A percentile compares a stretch with the other conserved stretches of the same genome.
Conservation (phyloP, 2,888 invertebrate species). For the Macrosoma leucophasiata region DNA sequence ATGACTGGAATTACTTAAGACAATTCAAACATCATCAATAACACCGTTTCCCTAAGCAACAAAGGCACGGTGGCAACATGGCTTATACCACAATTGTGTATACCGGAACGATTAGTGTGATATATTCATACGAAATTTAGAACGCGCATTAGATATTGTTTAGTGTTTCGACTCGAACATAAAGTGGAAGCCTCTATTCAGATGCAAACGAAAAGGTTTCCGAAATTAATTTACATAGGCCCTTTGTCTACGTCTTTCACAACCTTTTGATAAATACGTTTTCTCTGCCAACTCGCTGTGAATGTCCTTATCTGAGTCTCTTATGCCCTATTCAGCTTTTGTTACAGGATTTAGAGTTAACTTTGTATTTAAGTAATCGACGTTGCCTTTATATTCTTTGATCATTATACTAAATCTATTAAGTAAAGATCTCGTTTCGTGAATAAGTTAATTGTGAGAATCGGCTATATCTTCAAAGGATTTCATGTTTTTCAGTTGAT, state of each 20-base stretch:
- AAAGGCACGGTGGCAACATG: constrained; percentile 9
- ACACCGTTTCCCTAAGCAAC: constrained; percentile 20
- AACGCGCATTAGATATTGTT: constrained; percentile 34
- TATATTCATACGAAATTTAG: constrained; percentile 43
- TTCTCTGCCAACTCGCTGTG: constrained; percentile 34
- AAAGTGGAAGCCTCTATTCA: constrained; percentile 42
- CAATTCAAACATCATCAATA: constrained; percentile 6
- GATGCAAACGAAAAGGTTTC: constrained; percentile 51
- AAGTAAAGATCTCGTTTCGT: no score
- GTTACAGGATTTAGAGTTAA: constrained; percentile 45
- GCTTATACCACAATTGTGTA: constrained; percentile 17
- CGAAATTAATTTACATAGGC: constrained; percentile 64
- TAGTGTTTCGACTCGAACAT: constrained; percentile 38
- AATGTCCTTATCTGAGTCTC: constrained; percentile 37
- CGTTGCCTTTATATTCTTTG: constrained; percentile 32
- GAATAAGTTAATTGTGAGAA: no score
- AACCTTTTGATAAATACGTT: constrained; percentile 53
- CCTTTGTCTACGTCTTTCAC: constrained; percentile 47
- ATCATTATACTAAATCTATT: constrained; percentile 32
- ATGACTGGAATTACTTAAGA: no score
- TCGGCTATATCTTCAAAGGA: no score
- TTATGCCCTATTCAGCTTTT: constrained; percentile 46
- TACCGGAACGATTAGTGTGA: constrained; percentile 17
- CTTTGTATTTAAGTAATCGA: constrained; percentile 43
- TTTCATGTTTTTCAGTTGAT: no score